Percentiles rank a stretch among this genome's conserved stretches.
Conservation (phyloP, 2,888 invertebrate genomes). For the Pteria penguin region DNA sequence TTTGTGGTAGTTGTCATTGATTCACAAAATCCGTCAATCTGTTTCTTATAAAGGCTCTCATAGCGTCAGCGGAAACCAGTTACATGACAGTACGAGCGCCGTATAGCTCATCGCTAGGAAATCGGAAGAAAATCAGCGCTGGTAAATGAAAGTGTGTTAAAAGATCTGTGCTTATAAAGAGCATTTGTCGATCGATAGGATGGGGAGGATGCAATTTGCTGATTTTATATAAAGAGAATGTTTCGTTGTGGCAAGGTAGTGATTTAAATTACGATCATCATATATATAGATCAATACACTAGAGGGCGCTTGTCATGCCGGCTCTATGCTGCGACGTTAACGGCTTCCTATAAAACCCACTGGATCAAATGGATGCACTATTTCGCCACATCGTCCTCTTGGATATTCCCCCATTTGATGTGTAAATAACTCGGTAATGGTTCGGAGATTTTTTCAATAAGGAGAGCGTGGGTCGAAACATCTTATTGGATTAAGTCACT, state of each 20-base stretch:
- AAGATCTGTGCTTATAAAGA: no score
- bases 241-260: background rate
- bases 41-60: background rate
- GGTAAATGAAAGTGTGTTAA: no score
- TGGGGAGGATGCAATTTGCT: background rate
- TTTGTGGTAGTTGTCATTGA: background rate
- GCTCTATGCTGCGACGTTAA: background rate
- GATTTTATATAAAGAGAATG: background rate
- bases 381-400: background rate
- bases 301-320: background rate
- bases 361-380: background rate
- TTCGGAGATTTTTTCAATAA: background rate
- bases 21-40: background rate
- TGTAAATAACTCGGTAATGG: background rate
- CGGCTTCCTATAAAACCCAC: background rate
- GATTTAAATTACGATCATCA: background rate
- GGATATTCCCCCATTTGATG: background rate
- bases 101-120: no score
- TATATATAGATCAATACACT: background rate
- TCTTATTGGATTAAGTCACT: background rate
- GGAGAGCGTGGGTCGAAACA: background rate
- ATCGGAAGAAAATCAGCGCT: no score
- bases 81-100: no score
- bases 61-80: no score
- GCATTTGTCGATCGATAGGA: background rate